Evolutionary conservation across 1,140 invertebrate species (phyloP), one percentile per base, ranked within the genome.

Genomic region (Heliconius congener): DNA sequence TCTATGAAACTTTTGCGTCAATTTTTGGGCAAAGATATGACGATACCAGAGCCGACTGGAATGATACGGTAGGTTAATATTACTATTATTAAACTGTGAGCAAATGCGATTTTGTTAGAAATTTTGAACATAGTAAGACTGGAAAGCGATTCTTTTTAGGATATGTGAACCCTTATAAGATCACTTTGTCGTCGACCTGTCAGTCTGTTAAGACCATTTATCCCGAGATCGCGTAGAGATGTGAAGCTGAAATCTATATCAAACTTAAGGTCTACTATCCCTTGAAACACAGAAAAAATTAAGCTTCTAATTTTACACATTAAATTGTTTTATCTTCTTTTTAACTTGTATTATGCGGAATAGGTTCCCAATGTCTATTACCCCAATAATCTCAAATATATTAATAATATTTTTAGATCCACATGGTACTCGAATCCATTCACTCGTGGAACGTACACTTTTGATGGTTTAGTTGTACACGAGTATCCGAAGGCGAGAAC

Each of bases 361-460:
- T 23, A 42, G 30, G 30, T 30, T 30, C 30, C 30, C 30, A 30
- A 30, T 30, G 30, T 30, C 30, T 30, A 30, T 30, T 30, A 30
- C 2, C 2, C 23, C 13, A 66, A 30, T 66, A 30, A 30, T 66
- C 4, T 4, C 4, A 6, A 19, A 6, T 52, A 13, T 30, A 30
- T 30, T 30, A 30, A 30, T 66, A 66, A 27, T 66, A 27, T 5
- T 42, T 42, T 42, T 80, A 92, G 90, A 74, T 87, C 89, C 5
- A 85, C 80, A 0, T 92, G 90, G 90, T 86, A 75, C 71, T 73
- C 87, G 0, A 91, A 91, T 66, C 89, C 88, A 1, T 90, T 73
- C 75, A 91, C 87, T 0, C 81, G 87, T 6, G 90, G 90, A 5
- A 89, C 86, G 39, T 88, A 90, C 75, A 80, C 86, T 1, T 89